Conservation (phyloP, 2,888 invertebrate species). For the Archaeoteleia sp. region DNA sequence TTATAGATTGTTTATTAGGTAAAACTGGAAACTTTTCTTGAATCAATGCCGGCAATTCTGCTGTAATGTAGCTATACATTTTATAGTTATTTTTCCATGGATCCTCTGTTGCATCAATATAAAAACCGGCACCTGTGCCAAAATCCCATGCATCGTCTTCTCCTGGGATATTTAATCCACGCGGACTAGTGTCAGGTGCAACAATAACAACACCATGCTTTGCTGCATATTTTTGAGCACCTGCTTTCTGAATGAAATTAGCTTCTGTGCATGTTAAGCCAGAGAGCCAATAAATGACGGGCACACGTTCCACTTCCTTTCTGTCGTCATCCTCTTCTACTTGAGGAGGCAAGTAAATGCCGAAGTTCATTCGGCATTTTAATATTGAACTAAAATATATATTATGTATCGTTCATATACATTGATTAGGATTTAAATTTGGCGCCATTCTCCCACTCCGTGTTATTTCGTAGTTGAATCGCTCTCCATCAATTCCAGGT, state of each 20-base stretch:
- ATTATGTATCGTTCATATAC: too few species aligned
- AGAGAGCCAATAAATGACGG: slow-evolving; percentile 93
- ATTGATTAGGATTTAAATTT: too few species aligned
- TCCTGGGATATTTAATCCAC: slow-evolving; percentile 91
- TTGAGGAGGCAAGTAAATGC: slow-evolving; percentile 90
- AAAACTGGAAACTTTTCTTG: slow-evolving; percentile 83
- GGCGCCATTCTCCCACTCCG: too few species aligned
- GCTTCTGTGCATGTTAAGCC: slow-evolving; percentile 95
- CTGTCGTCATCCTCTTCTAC: slow-evolving; percentile 76
- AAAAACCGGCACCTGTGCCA: slow-evolving; percentile 96
- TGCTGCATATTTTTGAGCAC: slow-evolving; percentile 94
- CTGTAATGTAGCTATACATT: slow-evolving; percentile 96
- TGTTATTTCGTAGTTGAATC: too few species aligned
- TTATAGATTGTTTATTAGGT: slow-evolving; percentile 82
- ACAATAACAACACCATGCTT: slow-evolving; percentile 91
- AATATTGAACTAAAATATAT: slow-evolving; percentile 79
- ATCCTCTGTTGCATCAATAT: slow-evolving; percentile 92
- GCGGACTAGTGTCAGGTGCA: slow-evolving; percentile 96
- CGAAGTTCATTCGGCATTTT: slow-evolving; percentile 95
- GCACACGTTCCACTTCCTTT: slow-evolving; percentile 78
- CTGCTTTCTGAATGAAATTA: slow-evolving; percentile 96
- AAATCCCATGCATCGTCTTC: slow-evolving; percentile 96
- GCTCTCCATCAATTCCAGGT: too few species aligned
- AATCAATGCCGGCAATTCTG: slow-evolving; percentile 87
- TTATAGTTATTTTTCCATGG: slow-evolving; percentile 95